These are phyloP conservation scores for Lampropteryx suffumata DNA, from an alignment of 2,888 invertebrate species.

Conservation along the genomic window DNA sequence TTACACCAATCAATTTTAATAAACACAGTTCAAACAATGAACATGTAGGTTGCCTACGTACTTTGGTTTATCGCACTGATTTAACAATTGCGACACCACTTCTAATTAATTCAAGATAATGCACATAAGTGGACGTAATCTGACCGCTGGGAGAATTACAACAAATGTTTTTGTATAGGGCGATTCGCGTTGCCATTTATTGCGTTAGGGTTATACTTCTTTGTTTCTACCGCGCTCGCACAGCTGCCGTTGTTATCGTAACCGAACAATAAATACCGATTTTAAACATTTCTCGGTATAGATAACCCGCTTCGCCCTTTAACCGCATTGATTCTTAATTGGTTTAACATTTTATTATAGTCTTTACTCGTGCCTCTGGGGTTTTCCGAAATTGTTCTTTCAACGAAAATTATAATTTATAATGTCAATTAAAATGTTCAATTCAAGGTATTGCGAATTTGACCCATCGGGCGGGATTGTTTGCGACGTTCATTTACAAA, in stretches of 20 bases:
- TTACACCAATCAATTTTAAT: constrained; percentile 26
- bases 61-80: constrained; percentile 24
- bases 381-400: constrained; percentile 26
- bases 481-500: constrained; percentile 31
- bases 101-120: constrained; percentile 66
- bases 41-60: constrained; percentile 22
- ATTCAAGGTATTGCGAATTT: background rate
- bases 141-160: constrained; percentile 51
- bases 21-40: constrained; percentile 31
- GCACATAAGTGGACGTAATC: constrained; percentile 57
- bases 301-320: constrained; percentile 59
- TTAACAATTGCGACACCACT: constrained; percentile 54
- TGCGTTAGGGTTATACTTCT: constrained; percentile 65
- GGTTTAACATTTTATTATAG: constrained; percentile 29
- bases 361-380: constrained; percentile 31
- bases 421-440: constrained; percentile 8
- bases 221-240: constrained; percentile 66
- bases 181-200: constrained; percentile 62
- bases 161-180: constrained; percentile 46
- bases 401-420: constrained; percentile 14
- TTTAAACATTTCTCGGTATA: constrained; percentile 66
- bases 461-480: constrained; percentile 10
- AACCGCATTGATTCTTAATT: constrained; percentile 45
- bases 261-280: constrained; percentile 65
- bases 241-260: constrained; percentile 76